Base-by-base conservation (phyloP, 2,888 invertebrate species). In the Limenitis camilla region DNA sequence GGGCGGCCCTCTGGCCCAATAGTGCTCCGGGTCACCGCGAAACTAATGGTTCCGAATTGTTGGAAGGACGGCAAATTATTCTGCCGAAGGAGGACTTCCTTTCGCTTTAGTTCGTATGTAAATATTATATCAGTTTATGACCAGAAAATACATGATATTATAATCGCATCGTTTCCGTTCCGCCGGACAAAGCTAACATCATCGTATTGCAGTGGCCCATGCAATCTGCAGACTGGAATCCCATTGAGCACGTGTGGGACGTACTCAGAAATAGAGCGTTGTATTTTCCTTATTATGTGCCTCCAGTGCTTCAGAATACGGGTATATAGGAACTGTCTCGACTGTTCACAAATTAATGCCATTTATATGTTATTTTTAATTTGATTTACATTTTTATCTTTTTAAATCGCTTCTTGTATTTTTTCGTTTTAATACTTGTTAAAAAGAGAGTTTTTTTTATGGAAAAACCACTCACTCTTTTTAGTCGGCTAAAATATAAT, bases 251-350 rank as follows among this genome's bases (percentile, higher is more conserved):
- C 46, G 46, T 47, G 41, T 52, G 52, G 33, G 42, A 38, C 31
- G 52, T 38, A 52, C 42, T 51, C 52, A 43, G 50, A 50, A 54
- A 54, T 54, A 49, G 46, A 47, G 49, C 39, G 42, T 31, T 43
- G 39, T 50, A 31, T 47, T 50, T 49, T 54, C n/a, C 41, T 47
- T 43, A 49, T 47, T 43, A 43, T 44, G 40, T 28, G 41, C 11
- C 9, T 41, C 44, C 35, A 28, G 35, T 10, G 19, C 7, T 33
- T 33, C 35, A 9, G 7, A 27, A 31, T 43, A 27, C 10, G 28
- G 2, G 9, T 9, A 42, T 28, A 29, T 40, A 40, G 6, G n/a
- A 3, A 10, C 35, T n/a, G n/a, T 35, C 35, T 35, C n/a, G 35
- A 35, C n/a, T 41, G 30, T 41, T 30, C 6, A 8, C 8, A 30